Conservation (phyloP, 2,797 vertebrate species). For the Serranus cabrilla region DNA sequence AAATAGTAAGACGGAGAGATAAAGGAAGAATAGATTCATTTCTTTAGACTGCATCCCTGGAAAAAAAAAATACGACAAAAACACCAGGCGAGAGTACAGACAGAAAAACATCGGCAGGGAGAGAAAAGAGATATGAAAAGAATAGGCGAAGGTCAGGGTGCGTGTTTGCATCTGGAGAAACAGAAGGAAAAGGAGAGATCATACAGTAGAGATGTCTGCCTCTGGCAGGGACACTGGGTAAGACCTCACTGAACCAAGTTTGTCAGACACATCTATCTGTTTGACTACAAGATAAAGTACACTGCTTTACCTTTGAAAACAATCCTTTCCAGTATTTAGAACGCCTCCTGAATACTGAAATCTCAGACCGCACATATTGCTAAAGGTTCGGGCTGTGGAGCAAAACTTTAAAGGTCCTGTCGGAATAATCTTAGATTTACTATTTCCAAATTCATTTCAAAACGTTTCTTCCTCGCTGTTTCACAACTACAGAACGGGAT, state of each 20-base stretch:
- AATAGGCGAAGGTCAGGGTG: slow-evolving; percentile 63
- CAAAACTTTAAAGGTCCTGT: slow-evolving; percentile 47
- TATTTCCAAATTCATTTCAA: slow-evolving; percentile 52
- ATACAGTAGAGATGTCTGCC: slow-evolving; percentile 66
- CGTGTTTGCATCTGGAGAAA: slow-evolving; percentile 56
- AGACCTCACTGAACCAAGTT: slow-evolving; percentile 65
- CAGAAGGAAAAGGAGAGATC: slow-evolving; percentile 49
- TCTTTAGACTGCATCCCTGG: slow-evolving; percentile 34
- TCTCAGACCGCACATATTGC: slow-evolving; percentile 8
- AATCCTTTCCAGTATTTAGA: slow-evolving; percentile 51
- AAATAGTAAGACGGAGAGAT: slow-evolving; percentile 42
- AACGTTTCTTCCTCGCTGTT: slow-evolving; percentile 25
- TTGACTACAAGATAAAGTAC: slow-evolving; percentile 65
- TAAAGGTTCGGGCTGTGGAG: slow-evolving; percentile 24
- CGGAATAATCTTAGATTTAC: slow-evolving; percentile 38
- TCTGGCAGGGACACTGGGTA: slow-evolving; percentile 63
- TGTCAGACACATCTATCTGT: slow-evolving; percentile 71
- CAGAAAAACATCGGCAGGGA: slow-evolving; percentile 26
- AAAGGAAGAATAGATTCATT: slow-evolving; percentile 54
- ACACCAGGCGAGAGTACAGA: slow-evolving; percentile 4
- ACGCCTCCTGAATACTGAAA: slow-evolving; percentile 61
- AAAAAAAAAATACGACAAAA: slow-evolving; percentile 37
- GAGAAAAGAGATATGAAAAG: slow-evolving; percentile 40
- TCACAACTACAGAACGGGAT: slow-evolving; percentile 36
- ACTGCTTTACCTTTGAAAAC: slow-evolving; percentile 58